Evolutionary conservation across 1,140 invertebrate species (phyloP).

Genomic region (Scaptomyza graminum): DNA sequence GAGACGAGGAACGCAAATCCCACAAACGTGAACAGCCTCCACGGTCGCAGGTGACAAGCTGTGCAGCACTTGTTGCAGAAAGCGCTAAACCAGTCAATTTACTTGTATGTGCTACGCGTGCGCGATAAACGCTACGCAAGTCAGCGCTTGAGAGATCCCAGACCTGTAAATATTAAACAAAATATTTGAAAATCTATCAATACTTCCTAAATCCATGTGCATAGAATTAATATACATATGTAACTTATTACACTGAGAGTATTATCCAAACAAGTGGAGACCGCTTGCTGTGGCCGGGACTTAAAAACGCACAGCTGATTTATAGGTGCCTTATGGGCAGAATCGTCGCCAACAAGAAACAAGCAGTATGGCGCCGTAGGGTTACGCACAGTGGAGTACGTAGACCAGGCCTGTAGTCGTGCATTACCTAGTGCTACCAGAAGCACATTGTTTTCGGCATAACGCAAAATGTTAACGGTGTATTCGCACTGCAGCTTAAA

Average conservation of each 20-base stretch:
- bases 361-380: slow-evolving; percentile 48
- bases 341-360: slow-evolving; percentile 54
- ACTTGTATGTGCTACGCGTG: slow-evolving; percentile 40
- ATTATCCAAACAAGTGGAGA: slow-evolving; percentile 49
- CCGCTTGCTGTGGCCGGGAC: slow-evolving; percentile 26
- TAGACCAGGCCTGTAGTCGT: slow-evolving; percentile 65
- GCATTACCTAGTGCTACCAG: slow-evolving; percentile 62
- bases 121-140: slow-evolving; percentile 42
- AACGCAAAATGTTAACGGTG: slow-evolving; percentile 63
- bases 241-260: slow-evolving; percentile 43
- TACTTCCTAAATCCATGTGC: too few species aligned
- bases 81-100: slow-evolving; percentile 61
- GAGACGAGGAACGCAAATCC: slow-evolving; percentile 56
- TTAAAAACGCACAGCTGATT: slow-evolving; percentile 60
- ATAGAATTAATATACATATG: too few species aligned
- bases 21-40: slow-evolving; percentile 61
- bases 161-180: slow-evolving; percentile 28
- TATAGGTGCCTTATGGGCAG: slow-evolving; percentile 54
- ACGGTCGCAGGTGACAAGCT: slow-evolving; percentile 67
- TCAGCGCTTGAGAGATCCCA: slow-evolving; percentile 67
- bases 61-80: slow-evolving; percentile 14
- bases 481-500: slow-evolving; percentile 58
- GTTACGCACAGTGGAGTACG: slow-evolving; percentile 56
- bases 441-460: slow-evolving; percentile 57
- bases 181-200: background rate